Evolutionary conservation across 1,140 invertebrate species (phyloP).

Genomic region (Bombus picipes): DNA sequence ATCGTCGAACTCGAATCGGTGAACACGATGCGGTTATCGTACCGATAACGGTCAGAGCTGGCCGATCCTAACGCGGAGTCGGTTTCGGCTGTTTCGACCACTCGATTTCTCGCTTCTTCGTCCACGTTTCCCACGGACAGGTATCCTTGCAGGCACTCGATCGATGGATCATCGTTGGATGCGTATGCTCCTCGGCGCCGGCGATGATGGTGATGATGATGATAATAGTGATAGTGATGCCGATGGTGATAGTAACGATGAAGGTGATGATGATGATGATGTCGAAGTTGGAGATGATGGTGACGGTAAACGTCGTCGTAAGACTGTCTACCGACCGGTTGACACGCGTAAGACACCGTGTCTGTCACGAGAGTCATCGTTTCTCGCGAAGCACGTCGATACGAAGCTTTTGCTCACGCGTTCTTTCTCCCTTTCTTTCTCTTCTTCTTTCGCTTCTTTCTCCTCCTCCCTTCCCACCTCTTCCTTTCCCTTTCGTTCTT

Average conservation of each 20-base stretch:
- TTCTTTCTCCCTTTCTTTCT: no score
- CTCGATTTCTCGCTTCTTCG: conserved; percentile 63
- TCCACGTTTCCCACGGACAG: conserved; percentile 65
- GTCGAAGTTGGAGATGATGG: conserved; percentile 66
- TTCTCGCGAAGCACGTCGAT: conserved; percentile 53
- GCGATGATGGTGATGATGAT: conserved; percentile 51
- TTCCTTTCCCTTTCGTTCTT: no score
- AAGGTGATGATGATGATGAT: conserved; percentile 37
- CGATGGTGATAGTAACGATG: conserved; percentile 62
- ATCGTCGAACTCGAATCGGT: neutral
- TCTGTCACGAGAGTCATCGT: conserved; percentile 82
- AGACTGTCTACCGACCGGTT: conserved; percentile 69
- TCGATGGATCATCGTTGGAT: conserved; percentile 56
- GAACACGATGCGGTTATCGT: conserved; percentile 71
- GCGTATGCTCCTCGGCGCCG: conserved; percentile 68
- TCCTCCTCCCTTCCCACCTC: neutral
- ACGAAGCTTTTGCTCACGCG: neutral
- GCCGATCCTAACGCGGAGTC: conserved; percentile 58
- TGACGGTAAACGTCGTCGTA: conserved; percentile 76
- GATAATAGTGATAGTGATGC: conserved; percentile 53
- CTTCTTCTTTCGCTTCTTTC: no score
- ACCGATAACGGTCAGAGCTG: conserved; percentile 69
- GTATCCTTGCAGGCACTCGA: conserved; percentile 72
- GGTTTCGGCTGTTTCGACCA: conserved; percentile 63
- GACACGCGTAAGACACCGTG: conserved; percentile 76